These are phyloP conservation scores for Busseola fusca DNA, from an alignment of 2,888 invertebrate species.

Conservation along the genomic window DNA sequence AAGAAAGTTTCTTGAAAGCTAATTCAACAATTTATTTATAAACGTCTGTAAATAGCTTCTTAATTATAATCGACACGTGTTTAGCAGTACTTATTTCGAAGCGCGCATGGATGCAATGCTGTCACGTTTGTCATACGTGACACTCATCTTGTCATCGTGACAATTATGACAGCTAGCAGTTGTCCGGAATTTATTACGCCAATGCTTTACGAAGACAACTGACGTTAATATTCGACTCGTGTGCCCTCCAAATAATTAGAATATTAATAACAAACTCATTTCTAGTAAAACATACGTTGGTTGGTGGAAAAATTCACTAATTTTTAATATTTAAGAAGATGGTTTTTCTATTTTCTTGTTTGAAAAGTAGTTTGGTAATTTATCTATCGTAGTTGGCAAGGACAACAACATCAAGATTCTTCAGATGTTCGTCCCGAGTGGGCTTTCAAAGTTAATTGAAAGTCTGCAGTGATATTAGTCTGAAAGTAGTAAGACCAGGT, in stretches of 20 bases:
- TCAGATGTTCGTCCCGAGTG: conserved; percentile 35
- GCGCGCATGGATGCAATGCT: conserved; percentile 49
- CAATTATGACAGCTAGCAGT: conserved; percentile 58
- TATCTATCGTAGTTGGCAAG: conserved; percentile 21
- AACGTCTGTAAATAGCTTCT: conserved; percentile 48
- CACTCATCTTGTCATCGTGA: conserved; percentile 58
- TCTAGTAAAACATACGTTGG: conserved; percentile 12
- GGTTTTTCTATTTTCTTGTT: conserved; percentile 28
- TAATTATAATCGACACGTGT: conserved; percentile 59
- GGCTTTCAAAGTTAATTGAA: conserved; percentile 46
- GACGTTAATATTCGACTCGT: conserved; percentile 48
- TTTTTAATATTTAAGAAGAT: conserved; percentile 26
- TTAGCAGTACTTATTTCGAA: conserved; percentile 56
- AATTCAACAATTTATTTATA: conserved; percentile 48
- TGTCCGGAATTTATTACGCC: conserved; percentile 54
- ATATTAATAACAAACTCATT: conserved; percentile 38
- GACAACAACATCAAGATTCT: conserved; percentile 21
- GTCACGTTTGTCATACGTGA: conserved; percentile 42
- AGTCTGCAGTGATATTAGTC: conserved; percentile 13
- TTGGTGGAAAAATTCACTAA: conserved; percentile 2
- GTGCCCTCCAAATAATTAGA: conserved; percentile 55
- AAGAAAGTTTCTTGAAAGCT: conserved; percentile 34
- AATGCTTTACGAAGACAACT: conserved; percentile 26
- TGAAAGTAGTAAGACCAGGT: conserved; percentile 8
- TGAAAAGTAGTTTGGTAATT: conserved; percentile 8